phyloP scores from a whole-genome alignment of 2,797 vertebrate species.

The Paramormyrops hopkinsi region DNA sequence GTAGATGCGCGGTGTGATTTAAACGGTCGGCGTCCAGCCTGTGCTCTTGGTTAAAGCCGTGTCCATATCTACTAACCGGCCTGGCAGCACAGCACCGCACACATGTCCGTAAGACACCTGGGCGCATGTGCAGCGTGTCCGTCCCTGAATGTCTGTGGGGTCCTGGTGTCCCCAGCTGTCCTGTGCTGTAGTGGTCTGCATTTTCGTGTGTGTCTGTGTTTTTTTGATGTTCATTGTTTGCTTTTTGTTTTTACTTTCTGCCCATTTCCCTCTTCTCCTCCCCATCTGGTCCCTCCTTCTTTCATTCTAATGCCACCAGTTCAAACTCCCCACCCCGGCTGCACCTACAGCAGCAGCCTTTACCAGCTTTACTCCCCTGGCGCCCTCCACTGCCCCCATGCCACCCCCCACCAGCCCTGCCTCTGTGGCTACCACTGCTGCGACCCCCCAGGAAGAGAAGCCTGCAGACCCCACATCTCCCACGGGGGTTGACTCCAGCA shows the following conservation, averaged over 20 bases:
- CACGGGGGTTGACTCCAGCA: conserved; percentile 12
- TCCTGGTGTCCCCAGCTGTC: neutral
- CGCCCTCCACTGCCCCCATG: conserved; percentile 30
- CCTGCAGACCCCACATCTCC: conserved; percentile 27
- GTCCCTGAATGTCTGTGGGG: neutral
- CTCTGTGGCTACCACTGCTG: neutral
- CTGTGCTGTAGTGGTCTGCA: conserved; percentile 7
- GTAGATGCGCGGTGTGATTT: neutral
- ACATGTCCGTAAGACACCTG: neutral
- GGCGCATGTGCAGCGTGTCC: neutral
- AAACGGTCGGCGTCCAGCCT: neutral
- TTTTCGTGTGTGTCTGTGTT: neutral
- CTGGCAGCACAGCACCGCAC: neutral
- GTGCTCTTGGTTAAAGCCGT: neutral
- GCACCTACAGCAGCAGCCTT: neutral
- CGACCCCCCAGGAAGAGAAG: conserved; percentile 27
- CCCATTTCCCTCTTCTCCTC: neutral
- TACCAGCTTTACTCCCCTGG: conserved; percentile 14
- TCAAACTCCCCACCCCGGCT: neutral
- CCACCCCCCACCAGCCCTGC: conserved; percentile 31
- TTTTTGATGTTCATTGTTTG: neutral
- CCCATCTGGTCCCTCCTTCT: neutral
- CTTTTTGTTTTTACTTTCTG: conserved; percentile 2
- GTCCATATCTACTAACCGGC: conserved; percentile 7
- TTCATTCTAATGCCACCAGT: neutral